Percentiles rank a stretch among this genome's conserved stretches.
phyloP scores from a whole-genome alignment of 1,140 invertebrate genomes.

The Zaprionus taronus region DNA sequence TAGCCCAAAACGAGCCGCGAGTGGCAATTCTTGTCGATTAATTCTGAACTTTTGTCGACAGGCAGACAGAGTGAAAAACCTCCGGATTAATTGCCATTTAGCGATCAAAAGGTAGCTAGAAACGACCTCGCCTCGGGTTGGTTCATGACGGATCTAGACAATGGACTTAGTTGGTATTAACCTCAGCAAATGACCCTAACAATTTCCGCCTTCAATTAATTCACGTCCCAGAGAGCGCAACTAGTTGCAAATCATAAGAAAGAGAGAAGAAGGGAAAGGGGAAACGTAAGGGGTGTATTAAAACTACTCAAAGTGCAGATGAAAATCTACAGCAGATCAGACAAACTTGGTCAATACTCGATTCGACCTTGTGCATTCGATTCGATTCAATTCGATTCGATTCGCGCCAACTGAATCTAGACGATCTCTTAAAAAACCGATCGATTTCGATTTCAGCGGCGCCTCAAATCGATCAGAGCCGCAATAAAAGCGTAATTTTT shows the following conservation, averaged over 20 bases:
- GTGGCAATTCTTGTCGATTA: constrained; percentile 61
- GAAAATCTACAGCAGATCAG: background rate
- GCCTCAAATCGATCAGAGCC: constrained; percentile 68
- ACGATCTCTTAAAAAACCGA: constrained; percentile 52
- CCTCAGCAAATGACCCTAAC: constrained; percentile 51
- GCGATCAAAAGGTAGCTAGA: constrained; percentile 38
- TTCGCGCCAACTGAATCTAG: constrained; percentile 53
- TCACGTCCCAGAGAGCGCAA: constrained; percentile 35
- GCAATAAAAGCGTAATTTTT: constrained; percentile 68
- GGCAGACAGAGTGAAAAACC: constrained; percentile 2
- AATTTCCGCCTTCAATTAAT: constrained; percentile 68
- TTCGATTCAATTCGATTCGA: constrained; percentile 15
- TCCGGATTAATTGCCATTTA: constrained; percentile 66
- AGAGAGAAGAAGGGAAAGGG: background rate
- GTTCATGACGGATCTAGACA: constrained; percentile 27
- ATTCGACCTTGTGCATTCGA: constrained; percentile 63
- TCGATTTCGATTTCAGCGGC: constrained; percentile 62
- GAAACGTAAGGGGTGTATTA: background rate
- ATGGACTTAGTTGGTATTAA: constrained; percentile 45
- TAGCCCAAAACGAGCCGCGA: constrained; percentile 27
- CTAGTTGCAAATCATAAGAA: constrained; percentile 53
- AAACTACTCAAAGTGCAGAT: constrained; percentile 8
- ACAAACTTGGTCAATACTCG: constrained; percentile 11
- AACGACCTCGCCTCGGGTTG: constrained; percentile 46
- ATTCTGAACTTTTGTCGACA: constrained; percentile 56